These are phyloP conservation scores for Thaleichthys pacificus DNA, from an alignment of 2,797 vertebrate genomes.

Conservation along the genomic window DNA sequence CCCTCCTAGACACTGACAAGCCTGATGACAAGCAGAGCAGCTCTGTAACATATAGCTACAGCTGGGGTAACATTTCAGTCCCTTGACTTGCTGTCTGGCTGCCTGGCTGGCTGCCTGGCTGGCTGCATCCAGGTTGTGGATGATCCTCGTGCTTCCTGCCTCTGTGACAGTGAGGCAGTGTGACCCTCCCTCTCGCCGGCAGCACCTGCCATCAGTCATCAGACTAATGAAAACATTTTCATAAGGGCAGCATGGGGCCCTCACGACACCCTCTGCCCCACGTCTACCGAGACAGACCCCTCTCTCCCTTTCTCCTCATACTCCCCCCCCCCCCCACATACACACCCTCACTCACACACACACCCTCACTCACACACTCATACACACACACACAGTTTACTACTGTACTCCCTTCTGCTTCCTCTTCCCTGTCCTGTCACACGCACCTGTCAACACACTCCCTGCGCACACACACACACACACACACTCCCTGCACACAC, in stretches of 20 bases:
- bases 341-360: not conserved
- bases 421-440: slow-evolving; percentile 43
- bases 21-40: slow-evolving; percentile 10
- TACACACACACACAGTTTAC: not conserved
- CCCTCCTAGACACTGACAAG: not conserved
- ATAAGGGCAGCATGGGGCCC: slow-evolving; percentile 49
- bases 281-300: slow-evolving; percentile 30
- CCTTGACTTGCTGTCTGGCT: no score
- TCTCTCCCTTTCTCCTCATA: slow-evolving; percentile 15
- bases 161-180: slow-evolving; percentile 59
- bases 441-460: slow-evolving; percentile 73
- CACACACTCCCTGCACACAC: slow-evolving; percentile 11
- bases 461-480: slow-evolving; percentile 38
- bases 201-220: slow-evolving; percentile 74
- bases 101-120: no score
- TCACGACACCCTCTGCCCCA: not conserved
- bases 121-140: slow-evolving; percentile 12
- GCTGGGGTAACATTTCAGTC: slow-evolving; percentile 24
- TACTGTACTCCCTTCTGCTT: slow-evolving; percentile 39
- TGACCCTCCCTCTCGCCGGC: slow-evolving; percentile 66
- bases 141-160: slow-evolving; percentile 58
- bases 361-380: no score
- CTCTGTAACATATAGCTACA: slow-evolving; percentile 24
- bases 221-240: slow-evolving; percentile 79
- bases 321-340: slow-evolving; percentile 23